Evolutionary conservation across 2,888 invertebrate species (phyloP).

Genomic region (Reticulitermes lucifugus): DNA sequence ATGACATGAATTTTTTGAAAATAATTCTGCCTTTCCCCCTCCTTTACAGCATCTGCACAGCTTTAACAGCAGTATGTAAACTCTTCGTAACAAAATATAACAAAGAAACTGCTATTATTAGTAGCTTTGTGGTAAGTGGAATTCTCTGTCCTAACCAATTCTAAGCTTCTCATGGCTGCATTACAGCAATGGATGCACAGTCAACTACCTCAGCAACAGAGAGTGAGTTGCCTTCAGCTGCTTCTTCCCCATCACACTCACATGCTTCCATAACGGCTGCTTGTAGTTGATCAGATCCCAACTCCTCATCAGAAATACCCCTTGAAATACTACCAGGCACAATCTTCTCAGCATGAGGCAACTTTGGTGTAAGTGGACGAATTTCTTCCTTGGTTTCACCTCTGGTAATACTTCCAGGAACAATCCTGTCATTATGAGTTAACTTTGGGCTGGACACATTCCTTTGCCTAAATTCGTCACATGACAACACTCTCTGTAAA

Average conservation of each 20-base stretch:
- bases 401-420: constrained; percentile 31
- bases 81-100: neutral
- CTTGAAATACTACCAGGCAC: constrained; percentile 40
- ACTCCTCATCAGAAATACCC: constrained; percentile 22
- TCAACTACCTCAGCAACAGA: neutral
- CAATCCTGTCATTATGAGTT: constrained; percentile 31
- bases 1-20: neutral
- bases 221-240: neutral
- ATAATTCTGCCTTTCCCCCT: neutral
- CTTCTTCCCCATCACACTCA: neutral
- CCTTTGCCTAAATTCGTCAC: constrained; percentile 2
- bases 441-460: neutral
- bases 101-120: neutral
- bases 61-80: neutral
- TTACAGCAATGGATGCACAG: neutral
- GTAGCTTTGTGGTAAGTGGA: neutral
- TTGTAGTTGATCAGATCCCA: no score
- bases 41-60: neutral
- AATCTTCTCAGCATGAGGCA: constrained; percentile 32
- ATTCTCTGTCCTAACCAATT: neutral
- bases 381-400: neutral
- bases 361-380: constrained; percentile 15
- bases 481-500: neutral
- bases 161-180: neutral
- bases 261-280: neutral